These are phyloP conservation scores for Ornithoptera alexandrae DNA, from an alignment of 2,888 invertebrate species.

Conservation along the genomic window DNA sequence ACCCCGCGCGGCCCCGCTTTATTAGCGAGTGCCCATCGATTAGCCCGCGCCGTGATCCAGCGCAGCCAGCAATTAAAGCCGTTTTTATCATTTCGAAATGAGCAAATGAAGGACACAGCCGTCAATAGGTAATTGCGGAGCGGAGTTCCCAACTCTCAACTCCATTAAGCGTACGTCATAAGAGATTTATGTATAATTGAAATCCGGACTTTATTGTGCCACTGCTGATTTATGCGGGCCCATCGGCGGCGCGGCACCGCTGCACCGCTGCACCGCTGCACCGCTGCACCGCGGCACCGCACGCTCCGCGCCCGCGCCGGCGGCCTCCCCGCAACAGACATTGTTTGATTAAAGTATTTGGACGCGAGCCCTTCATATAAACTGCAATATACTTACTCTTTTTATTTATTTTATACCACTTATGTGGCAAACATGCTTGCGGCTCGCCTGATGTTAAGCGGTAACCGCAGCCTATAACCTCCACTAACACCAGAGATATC, in stretches of 20 bases:
- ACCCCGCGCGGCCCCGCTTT: not conserved
- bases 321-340: conserved; percentile 31
- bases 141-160: conserved; percentile 49
- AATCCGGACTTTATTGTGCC: conserved; percentile 70
- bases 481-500: no score
- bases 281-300: not conserved
- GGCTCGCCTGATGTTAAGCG: no score
- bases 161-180: conserved; percentile 65
- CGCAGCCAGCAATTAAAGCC: conserved; percentile 18
- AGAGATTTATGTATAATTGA: conserved; percentile 78
- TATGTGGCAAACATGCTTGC: no score
- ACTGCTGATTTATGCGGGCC: conserved; percentile 62
- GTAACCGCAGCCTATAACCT: no score
- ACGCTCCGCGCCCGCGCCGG: conserved; percentile 18
- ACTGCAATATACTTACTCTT: no score
- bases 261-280: not conserved
- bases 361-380: not conserved
- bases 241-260: conserved; percentile 33
- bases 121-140: conserved; percentile 31
- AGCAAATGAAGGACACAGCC: conserved; percentile 23
- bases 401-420: no score
- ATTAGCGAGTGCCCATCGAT: conserved; percentile 14
- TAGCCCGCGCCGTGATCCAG: not conserved
- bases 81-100: conserved; percentile 21
- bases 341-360: conserved; percentile 51